These are phyloP conservation scores for Vombatus ursinus DNA, from an alignment of 2,113 vertebrate genomes.

Conservation along the genomic window DNA sequence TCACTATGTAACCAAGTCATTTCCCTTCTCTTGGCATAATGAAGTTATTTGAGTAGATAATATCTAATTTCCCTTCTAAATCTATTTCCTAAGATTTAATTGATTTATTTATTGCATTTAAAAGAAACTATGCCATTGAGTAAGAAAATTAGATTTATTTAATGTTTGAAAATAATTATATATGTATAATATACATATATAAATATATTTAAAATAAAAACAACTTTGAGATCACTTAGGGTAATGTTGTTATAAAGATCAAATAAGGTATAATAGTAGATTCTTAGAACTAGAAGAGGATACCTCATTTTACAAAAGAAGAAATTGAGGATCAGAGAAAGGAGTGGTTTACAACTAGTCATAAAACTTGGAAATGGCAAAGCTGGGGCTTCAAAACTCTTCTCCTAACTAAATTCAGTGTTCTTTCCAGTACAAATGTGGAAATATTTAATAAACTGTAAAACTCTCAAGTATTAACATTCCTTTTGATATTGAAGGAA, in stretches of 20 bases:
- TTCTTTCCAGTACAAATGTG: neutral
- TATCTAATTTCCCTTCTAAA: neutral
- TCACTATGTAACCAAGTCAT: neutral
- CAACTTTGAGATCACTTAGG: neutral
- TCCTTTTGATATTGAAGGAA: neutral
- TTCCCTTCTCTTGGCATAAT: neutral
- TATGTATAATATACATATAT: fast-evolving
- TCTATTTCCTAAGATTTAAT: neutral
- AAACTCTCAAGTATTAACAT: neutral
- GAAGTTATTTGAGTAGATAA: neutral
- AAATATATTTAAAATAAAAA: constrained; percentile 10
- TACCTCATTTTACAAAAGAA: neutral
- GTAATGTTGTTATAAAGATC: neutral
- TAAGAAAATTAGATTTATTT: neutral
- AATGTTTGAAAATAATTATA: neutral
- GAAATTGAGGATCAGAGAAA: neutral
- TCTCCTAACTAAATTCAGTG: neutral
- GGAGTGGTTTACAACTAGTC: neutral
- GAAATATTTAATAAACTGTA: neutral
- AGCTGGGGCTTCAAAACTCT: neutral
- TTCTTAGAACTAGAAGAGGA: neutral
- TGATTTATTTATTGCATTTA: neutral
- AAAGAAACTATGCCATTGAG: neutral
- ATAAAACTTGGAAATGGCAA: neutral
- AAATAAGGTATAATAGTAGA: neutral